Evolutionary conservation across 1,140 invertebrate genomes (phyloP).

Genomic region (Ridgeia piscesae): DNA sequence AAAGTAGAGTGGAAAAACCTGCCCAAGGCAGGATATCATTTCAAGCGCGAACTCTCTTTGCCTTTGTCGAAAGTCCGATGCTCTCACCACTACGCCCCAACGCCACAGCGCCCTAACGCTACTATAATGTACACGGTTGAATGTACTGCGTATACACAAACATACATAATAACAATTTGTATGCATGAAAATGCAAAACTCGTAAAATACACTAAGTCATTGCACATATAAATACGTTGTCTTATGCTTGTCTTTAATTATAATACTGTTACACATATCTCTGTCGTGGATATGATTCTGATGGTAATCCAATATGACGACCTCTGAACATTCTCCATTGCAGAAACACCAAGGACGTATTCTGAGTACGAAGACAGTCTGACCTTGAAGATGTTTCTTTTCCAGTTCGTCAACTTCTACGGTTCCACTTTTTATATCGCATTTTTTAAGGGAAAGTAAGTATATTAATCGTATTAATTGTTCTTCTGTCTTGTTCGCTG

Average conservation of each 20-base stretch:
- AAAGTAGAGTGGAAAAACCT: too few relatives aligned
- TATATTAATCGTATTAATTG: not conserved
- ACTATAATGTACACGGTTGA: too few relatives aligned
- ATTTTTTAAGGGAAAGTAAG: conserved; percentile 73
- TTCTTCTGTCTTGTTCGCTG: too few relatives aligned
- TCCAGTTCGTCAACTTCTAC: conserved; percentile 97
- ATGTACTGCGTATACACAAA: not conserved
- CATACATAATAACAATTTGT: conserved; percentile 14
- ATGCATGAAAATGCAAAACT: not conserved
- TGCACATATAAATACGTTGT: not conserved
- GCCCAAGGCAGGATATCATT: too few relatives aligned
- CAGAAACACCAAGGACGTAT: conserved; percentile 89
- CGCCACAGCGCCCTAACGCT: too few relatives aligned
- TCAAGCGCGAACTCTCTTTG: too few relatives aligned
- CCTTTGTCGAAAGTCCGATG: too few relatives aligned
- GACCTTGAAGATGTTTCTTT: conserved; percentile 95
- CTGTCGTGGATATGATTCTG: not conserved
- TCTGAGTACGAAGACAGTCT: conserved; percentile 95
- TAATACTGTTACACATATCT: not conserved
- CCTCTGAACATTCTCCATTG: not conserved
- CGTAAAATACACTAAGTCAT: not conserved
- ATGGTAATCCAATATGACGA: not conserved
- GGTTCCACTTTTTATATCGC: conserved; percentile 95
- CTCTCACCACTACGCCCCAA: too few relatives aligned
- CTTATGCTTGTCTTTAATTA: not conserved